Evolutionary conservation across 2,113 vertebrate genomes (phyloP).

Genomic region (Ictidomys tridecemlineatus): DNA sequence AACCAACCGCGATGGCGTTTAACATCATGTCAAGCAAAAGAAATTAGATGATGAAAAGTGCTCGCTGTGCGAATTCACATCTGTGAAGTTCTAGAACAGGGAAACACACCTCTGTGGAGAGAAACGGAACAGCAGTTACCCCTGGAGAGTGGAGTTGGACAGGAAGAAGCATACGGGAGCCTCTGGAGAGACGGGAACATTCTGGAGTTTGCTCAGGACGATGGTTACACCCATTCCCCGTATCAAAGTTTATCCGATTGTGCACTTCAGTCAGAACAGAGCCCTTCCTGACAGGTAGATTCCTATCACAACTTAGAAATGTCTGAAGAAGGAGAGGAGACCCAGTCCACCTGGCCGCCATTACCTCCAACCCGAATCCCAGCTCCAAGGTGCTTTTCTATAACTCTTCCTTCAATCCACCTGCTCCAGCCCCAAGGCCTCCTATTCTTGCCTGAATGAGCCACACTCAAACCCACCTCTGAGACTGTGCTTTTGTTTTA

Average conservation of each 20-base stretch:
- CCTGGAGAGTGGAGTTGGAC: neutral
- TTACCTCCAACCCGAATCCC: neutral
- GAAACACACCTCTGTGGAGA: neutral
- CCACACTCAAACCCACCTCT: too few species aligned
- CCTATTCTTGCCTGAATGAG: neutral
- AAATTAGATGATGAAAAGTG: neutral
- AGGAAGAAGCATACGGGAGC: neutral
- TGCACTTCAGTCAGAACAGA: too few species aligned
- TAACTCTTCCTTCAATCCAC: neutral
- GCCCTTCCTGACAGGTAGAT: neutral
- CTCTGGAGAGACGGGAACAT: neutral
- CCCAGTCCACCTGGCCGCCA: neutral
- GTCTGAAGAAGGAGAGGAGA: neutral
- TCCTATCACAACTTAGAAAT: neutral
- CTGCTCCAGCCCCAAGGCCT: neutral
- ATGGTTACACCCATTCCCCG: neutral
- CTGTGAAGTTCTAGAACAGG: neutral
- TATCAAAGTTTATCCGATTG: neutral
- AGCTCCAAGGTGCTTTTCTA: accelerated
- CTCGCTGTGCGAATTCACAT: accelerated
- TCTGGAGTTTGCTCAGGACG: neutral
- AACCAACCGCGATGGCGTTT: too few species aligned
- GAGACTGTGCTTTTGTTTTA: neutral
- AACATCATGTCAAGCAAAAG: accelerated
- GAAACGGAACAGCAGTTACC: neutral